phyloP scores from a whole-genome alignment of 2,888 invertebrate species.

The Sericinus montela region DNA sequence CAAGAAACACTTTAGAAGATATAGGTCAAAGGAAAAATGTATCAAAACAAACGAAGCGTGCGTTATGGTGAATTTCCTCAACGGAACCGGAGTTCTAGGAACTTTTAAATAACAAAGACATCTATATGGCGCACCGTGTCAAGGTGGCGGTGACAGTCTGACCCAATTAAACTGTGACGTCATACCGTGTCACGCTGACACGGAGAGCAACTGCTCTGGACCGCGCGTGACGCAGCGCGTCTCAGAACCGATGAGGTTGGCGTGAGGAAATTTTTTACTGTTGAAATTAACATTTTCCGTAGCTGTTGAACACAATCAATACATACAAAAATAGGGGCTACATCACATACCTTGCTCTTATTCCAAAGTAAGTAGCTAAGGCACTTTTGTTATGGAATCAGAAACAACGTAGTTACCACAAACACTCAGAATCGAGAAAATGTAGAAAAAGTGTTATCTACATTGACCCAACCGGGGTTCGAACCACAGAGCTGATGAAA shows the following conservation, averaged over 20 bases:
- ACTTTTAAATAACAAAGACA: constrained; percentile 24
- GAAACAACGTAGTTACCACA: too few species aligned
- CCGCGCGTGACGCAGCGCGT: neutral
- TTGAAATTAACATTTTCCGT: too few species aligned
- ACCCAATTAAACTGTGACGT: constrained; percentile 15
- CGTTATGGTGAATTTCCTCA: constrained; percentile 11
- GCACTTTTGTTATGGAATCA: too few species aligned
- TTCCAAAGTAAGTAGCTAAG: too few species aligned
- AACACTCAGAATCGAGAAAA: too few species aligned
- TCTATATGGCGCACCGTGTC: constrained; percentile 30
- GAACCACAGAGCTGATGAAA: too few species aligned
- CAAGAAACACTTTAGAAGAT: neutral
- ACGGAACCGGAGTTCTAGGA: constrained; percentile 26
- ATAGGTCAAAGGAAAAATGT: constrained; percentile 8
- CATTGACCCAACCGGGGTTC: too few species aligned
- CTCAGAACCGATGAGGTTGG: neutral
- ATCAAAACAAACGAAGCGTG: neutral
- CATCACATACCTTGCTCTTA: too few species aligned
- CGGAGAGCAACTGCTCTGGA: neutral
- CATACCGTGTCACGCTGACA: neutral
- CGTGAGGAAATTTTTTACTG: too few species aligned
- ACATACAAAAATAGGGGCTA: too few species aligned
- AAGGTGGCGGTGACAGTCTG: constrained; percentile 21
- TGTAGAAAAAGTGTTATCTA: too few species aligned
- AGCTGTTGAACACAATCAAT: too few species aligned